Evolutionary conservation across 1,140 invertebrate genomes (phyloP), one percentile per base, ranked within the genome.

Genomic region (Tetraneura akinire): DNA sequence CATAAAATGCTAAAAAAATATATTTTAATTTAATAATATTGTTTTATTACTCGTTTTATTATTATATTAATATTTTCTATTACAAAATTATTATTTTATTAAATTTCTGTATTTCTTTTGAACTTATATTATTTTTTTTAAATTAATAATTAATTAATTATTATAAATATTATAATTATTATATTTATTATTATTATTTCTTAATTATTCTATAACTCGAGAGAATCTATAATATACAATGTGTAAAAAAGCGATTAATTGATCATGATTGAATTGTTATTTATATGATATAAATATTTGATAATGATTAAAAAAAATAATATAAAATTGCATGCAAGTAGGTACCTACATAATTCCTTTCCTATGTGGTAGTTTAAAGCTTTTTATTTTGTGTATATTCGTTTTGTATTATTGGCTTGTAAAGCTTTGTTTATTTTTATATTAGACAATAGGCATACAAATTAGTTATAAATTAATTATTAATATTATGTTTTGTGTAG

Each of bases 381-480:
- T 62, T 74, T n/a, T 66, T 57, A 73, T 26, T 71, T 57, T 80
- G 23, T 71, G 64, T 57, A 49, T 29, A 80, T 42, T 71, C 64
- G n/a, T 64, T 64, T n/a, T 68, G 60, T 62, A 62, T 51, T 74
- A 37, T 76, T 74, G 10, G 68, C 53, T 55, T 74, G 71, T 81
- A 23, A 16, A 66, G 73, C 73, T 64, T 76, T 80, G 18, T 37
- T 53, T 6, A 6, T 62, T 16, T 13, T 37, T 42, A n/a, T 37
- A 49, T 45, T 29, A 47, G 23, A 23, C 8, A 26, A n/a, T n/a
- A n/a, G n/a, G n/a, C n/a, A 66, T 49, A 49, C 47, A 6, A 2
- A 14, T 49, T 49, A 6, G 11, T 10, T 21, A 26, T 13, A 57
- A n/a, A n/a, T n/a, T 14, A 21, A 76, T 51, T 62, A 26, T 18